A percentile compares a stretch with the other conserved stretches of the same genome.
These are phyloP conservation scores for Amphimallon solstitiale DNA, from an alignment of 2,888 invertebrate genomes.

Conservation along the genomic window DNA sequence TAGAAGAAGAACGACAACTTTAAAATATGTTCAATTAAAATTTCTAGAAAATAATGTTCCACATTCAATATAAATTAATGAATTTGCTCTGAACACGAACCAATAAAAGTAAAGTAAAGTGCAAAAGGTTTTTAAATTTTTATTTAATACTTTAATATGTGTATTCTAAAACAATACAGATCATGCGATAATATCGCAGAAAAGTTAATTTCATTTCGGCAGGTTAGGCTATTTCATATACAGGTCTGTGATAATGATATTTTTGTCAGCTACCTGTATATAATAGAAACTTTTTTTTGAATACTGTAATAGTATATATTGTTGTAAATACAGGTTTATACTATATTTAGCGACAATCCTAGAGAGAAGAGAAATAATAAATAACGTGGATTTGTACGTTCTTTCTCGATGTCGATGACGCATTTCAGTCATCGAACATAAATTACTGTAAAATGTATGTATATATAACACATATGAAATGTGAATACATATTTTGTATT, in stretches of 20 bases:
- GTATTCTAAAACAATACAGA: background rate
- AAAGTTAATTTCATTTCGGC: background rate
- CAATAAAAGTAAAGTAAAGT: too few species aligned
- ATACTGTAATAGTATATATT: slow-evolving; percentile 13
- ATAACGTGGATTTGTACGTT: background rate
- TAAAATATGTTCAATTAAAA: too few species aligned
- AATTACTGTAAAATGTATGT: background rate
- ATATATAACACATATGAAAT: slow-evolving; percentile 16
- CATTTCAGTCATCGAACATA: background rate
- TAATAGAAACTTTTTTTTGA: background rate
- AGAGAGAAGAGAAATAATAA: background rate
- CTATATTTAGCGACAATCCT: slow-evolving; percentile 25
- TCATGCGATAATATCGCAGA: background rate
- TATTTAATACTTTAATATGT: too few species aligned
- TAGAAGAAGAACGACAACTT: too few species aligned
- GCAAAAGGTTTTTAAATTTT: too few species aligned
- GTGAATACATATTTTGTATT: slow-evolving; percentile 35
- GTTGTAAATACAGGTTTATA: slow-evolving; percentile 21
- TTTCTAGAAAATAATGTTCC: too few species aligned
- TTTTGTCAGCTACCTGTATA: slow-evolving; percentile 26
- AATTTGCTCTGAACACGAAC: too few species aligned
- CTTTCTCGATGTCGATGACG: background rate
- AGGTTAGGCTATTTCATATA: slow-evolving; percentile 14
- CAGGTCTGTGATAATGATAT: slow-evolving; percentile 35
- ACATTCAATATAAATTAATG: too few species aligned